phyloP scores from a whole-genome alignment of 2,113 vertebrate genomes.

The Hypocryptadius cinnamomeus region DNA sequence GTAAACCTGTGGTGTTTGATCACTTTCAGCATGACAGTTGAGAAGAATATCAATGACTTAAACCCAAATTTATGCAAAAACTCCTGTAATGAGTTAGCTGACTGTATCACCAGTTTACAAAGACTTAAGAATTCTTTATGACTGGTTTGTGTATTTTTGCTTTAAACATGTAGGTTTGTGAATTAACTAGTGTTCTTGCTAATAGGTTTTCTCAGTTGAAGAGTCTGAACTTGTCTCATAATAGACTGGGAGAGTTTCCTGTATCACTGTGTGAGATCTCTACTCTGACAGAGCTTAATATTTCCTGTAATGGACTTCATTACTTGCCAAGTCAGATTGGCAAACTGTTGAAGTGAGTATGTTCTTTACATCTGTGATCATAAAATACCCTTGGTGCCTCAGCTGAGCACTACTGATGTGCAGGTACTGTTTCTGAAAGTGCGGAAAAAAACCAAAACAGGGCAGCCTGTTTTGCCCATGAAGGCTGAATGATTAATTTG shows the following conservation, averaged over 20 bases:
- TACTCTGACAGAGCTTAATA: conserved; percentile 87
- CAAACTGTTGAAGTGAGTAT: conserved; percentile 83
- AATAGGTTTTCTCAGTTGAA: conserved; percentile 92
- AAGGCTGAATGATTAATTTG: neutral
- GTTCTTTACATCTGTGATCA: neutral
- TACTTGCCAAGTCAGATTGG: conserved; percentile 79
- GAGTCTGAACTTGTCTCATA: conserved; percentile 92
- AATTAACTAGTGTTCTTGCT: conserved; percentile 30
- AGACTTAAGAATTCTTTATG: neutral
- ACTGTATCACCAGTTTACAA: neutral
- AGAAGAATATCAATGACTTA: neutral
- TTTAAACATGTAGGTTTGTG: neutral
- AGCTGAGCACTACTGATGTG: neutral
- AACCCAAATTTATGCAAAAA: neutral
- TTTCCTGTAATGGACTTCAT: conserved; percentile 87
- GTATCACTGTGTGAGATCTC: conserved; percentile 85
- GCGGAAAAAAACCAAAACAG: neutral
- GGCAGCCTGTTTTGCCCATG: neutral
- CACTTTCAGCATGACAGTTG: neutral
- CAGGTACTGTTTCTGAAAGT: neutral
- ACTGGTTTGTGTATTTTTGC: neutral
- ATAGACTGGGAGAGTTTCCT: conserved; percentile 88
- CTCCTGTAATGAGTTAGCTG: neutral
- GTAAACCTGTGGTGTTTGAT: neutral
- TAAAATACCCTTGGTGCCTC: neutral